Conservation (phyloP, 2,113 vertebrate genomes). For the Tachycineta bicolor region DNA sequence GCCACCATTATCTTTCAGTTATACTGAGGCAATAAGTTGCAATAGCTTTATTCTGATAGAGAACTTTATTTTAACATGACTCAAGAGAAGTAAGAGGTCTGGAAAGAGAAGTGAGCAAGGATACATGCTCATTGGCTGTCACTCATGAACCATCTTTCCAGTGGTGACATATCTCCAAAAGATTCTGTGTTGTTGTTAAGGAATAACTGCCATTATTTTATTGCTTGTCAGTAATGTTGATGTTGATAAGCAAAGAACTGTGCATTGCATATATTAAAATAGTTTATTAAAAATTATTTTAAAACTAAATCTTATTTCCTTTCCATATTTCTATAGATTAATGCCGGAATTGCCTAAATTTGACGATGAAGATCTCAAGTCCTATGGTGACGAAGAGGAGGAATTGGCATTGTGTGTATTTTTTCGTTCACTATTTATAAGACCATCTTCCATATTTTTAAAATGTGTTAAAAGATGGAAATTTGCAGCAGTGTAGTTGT, state of each 20-base stretch:
- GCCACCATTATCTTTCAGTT: neutral
- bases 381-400: constrained; percentile 87
- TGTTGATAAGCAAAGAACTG: neutral
- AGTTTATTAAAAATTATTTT: neutral
- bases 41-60: neutral
- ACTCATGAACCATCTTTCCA: neutral
- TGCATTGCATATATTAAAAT: neutral
- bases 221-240: neutral
- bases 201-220: neutral
- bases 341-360: constrained; percentile 92
- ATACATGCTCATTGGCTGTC: accelerated
- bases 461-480: neutral
- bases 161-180: neutral
- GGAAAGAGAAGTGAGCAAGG: neutral
- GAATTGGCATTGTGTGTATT: constrained; percentile 88
- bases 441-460: neutral
- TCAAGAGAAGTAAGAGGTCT: neutral
- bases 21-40: neutral
- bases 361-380: constrained; percentile 87
- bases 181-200: neutral
- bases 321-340: constrained; percentile 72
- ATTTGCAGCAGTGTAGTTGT: neutral
- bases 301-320: neutral
- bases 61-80: neutral
- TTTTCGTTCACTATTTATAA: neutral